Evolutionary conservation across 2,888 invertebrate genomes (phyloP), one percentile per base, ranked within the genome.

Genomic region (Nomada hirtipes): DNA sequence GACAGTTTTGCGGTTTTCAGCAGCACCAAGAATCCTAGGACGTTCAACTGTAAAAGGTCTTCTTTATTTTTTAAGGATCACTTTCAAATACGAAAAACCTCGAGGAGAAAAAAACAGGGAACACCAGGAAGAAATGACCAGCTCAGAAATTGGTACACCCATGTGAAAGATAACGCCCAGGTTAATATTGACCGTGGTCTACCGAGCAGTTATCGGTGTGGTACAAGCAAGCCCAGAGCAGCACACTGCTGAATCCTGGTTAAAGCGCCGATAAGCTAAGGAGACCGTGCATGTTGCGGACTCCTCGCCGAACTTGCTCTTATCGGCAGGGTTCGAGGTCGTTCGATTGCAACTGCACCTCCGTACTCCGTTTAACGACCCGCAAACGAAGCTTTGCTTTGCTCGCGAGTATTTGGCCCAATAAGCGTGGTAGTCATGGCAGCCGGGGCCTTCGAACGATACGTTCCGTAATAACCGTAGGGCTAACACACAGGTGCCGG

Each of bases 401-500:
- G 36, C 36, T 36, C 36, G 36, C 7, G 7, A 59, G 64, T 53
- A 65, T 72, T 78, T 74, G 63, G 26, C 63, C 73, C 57, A 60
- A 60, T 78, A 68, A 65, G 76, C 63, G 65, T 60, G 68, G 23
- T 75, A 64, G 63, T 29, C 60, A 52, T 36, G 57, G 70, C 60
- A 74, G 65, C 57, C 44, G 13, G 47, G 55, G n/a, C 29, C 53
- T 64, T 50, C 18, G 9, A 73, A 73, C 53, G 65, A 68, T 70
- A 77, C 59, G 64, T 36, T 60, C 52, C 65, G 69, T 71, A 77
- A 81, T 80, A 86, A 82, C 44, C 74, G 15, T 36, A n/a, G 23
- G 29, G 59, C 26, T 26, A 20, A 70, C 76, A 47, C 65, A 63
- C 83, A 72, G 79, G 82, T 83, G 74, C 63, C 55, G 68, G 53